Evolutionary conservation across 2,797 vertebrate genomes (phyloP), one percentile per base, ranked within the genome.

Genomic region (Corythornis leucogaster): DNA sequence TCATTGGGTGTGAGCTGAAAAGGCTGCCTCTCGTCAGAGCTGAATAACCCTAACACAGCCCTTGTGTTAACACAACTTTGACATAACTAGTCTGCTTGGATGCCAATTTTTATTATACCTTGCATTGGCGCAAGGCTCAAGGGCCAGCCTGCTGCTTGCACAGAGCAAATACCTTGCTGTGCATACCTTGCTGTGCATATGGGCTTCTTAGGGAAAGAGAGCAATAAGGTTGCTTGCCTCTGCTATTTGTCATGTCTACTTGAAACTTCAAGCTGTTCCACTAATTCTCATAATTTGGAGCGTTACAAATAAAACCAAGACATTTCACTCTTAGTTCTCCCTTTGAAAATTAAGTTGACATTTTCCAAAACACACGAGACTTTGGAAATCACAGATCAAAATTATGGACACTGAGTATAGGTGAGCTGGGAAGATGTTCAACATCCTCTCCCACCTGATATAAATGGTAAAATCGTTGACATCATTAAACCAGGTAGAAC

Each of bases 1-100:
- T 92, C 50, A 67, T 26, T 89, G 81, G 81, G 92, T 33, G 85
- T 95, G 79, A 78, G 54, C 71, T 67, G 85, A 71, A 85, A 66
- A 62, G 55, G n/a, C 45, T 84, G 76, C 50, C 54, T 95, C 89
- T 80, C 2, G 0, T 87, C 93, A 90, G 73, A 83, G 79, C 66
- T 85, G 86, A 87, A 93, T 92, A 95, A 75, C 26, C 24, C 85
- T 80, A 87, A 85, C 2, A 2, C 38, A 87, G 68, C 38, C 46
- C 68, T 80, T 87, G 5, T 66, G 28, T 82, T 78, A 68, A 53
- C 46, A 13, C 38, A 80, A 62, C 35, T 78, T 80, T 78, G 58
- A 57, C 50, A 15, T 38, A 80, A 64, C 40, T 80, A 8, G 64
- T 80, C 81, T 43, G 24, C 87, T 90, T 43, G 33, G 73, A 33